These are phyloP conservation scores for Atethmia centrago DNA, from an alignment of 2,888 invertebrate genomes.

Conservation along the genomic window DNA sequence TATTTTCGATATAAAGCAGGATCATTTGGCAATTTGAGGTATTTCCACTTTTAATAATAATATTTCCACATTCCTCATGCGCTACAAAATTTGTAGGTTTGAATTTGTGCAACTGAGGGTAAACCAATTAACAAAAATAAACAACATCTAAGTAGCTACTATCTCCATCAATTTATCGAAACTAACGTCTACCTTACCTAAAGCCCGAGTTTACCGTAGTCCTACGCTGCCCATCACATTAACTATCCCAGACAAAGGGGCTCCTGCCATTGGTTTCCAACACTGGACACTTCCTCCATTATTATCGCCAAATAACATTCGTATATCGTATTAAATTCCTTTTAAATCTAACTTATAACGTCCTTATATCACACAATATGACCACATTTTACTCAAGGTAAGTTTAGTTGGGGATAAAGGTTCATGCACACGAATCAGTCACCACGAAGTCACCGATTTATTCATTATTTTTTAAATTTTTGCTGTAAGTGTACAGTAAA, in stretches of 20 bases:
- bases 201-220: neutral
- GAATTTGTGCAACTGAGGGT: too few species aligned
- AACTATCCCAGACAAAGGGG: conserved; percentile 31
- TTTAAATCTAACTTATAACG: conserved; percentile 48
- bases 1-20: too few species aligned
- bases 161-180: conserved; percentile 44
- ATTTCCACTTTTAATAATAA: too few species aligned
- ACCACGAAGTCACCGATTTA: too few species aligned
- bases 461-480: too few species aligned
- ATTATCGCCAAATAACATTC: conserved; percentile 44
- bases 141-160: too few species aligned
- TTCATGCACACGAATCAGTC: neutral
- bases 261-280: neutral
- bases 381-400: conserved; percentile 28
- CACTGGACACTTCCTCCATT: conserved; percentile 35
- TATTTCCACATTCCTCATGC: too few species aligned
- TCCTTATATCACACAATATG: conserved; percentile 40
- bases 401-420: conserved; percentile 16
- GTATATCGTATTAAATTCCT: conserved; percentile 38
- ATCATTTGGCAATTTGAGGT: too few species aligned
- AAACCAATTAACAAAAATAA: too few species aligned
- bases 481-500: too few species aligned
- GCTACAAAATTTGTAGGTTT: too few species aligned
- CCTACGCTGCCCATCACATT: conserved; percentile 14
- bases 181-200: conserved; percentile 1